These are phyloP conservation scores for Acanthosepion lycidas DNA, from an alignment of 2,888 invertebrate species.

Conservation along the genomic window DNA sequence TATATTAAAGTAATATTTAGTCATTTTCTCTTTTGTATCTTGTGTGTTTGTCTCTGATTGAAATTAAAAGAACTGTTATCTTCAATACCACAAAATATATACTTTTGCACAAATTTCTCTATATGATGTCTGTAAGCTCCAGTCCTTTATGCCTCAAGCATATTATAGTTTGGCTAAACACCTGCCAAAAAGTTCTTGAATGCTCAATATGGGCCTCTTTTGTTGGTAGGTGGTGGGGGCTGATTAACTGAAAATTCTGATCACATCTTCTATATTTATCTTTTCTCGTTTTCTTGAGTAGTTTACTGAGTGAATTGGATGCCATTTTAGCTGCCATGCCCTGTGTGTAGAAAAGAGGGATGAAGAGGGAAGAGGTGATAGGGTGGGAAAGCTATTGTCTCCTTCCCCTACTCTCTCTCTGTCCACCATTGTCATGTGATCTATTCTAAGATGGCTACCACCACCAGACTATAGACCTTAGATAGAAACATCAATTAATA, in stretches of 20 bases:
- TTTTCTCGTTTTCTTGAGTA: background rate
- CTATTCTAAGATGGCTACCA: conserved; percentile 33
- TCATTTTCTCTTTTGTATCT: too few relatives aligned
- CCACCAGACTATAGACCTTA: background rate
- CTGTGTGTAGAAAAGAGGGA: background rate
- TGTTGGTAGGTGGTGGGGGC: background rate
- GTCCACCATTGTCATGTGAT: conserved; percentile 33
- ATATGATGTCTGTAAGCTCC: background rate
- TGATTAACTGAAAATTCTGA: background rate
- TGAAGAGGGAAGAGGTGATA: too few relatives aligned
- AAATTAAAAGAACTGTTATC: background rate
- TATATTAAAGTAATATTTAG: too few relatives aligned
- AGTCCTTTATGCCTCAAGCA: background rate
- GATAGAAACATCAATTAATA: conserved; percentile 33
- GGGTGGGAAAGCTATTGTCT: background rate
- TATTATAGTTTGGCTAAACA: background rate
- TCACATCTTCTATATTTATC: conserved; percentile 22
- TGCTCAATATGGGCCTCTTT: background rate
- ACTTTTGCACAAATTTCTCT: too few relatives aligned
- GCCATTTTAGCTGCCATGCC: background rate
- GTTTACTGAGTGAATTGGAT: conserved; percentile 33
- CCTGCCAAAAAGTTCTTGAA: conserved; percentile 33
- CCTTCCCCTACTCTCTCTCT: background rate
- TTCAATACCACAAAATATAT: background rate
- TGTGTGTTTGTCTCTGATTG: too few relatives aligned